Conservation (phyloP, 2,797 vertebrate genomes). For the Phoebastria nigripes region DNA sequence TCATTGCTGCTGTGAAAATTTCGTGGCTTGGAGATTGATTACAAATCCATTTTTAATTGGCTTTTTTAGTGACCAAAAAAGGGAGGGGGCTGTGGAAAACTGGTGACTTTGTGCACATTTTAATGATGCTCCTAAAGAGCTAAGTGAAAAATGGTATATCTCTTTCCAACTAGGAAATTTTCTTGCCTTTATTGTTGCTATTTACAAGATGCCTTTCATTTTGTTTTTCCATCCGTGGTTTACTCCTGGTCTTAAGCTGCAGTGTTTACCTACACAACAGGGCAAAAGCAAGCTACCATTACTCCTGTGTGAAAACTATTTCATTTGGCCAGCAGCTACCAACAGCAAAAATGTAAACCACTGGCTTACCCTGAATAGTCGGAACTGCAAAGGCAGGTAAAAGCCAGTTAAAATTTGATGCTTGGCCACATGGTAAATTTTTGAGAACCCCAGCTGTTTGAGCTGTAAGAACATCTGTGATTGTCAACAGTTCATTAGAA, state of each 20-base stretch:
- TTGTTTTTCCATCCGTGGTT: background rate
- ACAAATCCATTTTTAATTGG: background rate
- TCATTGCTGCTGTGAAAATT: background rate
- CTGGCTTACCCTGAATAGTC: background rate
- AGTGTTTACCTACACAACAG: background rate
- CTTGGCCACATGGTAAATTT: slow-evolving; percentile 37
- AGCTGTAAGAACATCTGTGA: slow-evolving; percentile 64
- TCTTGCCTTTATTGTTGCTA: background rate
- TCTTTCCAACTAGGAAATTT: background rate
- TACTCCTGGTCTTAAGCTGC: background rate
- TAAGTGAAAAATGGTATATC: background rate
- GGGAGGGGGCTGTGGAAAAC: background rate
- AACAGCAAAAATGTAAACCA: background rate
- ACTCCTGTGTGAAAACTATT: background rate
- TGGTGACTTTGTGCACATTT: background rate
- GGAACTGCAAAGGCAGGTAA: background rate
- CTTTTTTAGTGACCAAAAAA: background rate
- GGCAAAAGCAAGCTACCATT: background rate
- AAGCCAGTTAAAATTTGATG: slow-evolving; percentile 13
- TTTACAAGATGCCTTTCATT: background rate
- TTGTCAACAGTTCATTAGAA: slow-evolving; percentile 60
- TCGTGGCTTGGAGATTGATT: background rate
- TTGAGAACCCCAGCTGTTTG: slow-evolving; percentile 35
- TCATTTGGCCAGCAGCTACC: background rate
- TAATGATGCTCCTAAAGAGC: background rate